Evolutionary conservation across 2,797 vertebrate genomes (phyloP).

Genomic region (Microchirus variegatus): DNA sequence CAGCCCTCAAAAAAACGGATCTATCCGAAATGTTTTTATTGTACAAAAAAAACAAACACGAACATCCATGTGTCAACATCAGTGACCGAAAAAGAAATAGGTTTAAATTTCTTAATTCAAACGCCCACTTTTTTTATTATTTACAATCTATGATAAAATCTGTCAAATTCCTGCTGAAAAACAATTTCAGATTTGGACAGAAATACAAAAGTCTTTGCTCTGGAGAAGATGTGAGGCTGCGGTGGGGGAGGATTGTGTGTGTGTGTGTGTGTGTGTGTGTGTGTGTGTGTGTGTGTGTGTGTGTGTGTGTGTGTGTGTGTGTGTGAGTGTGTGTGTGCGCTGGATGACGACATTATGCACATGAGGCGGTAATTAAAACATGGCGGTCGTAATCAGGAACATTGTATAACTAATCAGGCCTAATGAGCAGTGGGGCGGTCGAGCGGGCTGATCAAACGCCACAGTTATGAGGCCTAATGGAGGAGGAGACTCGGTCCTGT

Average conservation of each 20-base stretch:
- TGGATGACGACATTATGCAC: slow-evolving; percentile 49
- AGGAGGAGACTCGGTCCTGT: slow-evolving; percentile 16
- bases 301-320: neutral
- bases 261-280: neutral
- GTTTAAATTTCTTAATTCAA: too few species aligned
- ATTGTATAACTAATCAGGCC: slow-evolving; percentile 79
- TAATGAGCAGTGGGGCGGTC: slow-evolving; percentile 71
- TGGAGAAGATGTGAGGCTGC: neutral
- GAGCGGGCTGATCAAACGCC: slow-evolving; percentile 72
- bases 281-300: slow-evolving; percentile 2
- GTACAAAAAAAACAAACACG: too few species aligned
- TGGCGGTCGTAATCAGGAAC: slow-evolving; percentile 76
- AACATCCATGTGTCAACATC: too few species aligned
- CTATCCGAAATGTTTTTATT: too few species aligned
- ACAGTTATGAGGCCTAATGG: slow-evolving; percentile 66
- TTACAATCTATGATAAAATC: neutral
- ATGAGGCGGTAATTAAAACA: slow-evolving; percentile 80
- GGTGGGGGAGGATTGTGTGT: neutral
- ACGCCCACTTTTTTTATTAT: too few species aligned
- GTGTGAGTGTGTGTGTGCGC: slow-evolving; percentile 2
- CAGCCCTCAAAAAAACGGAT: too few species aligned
- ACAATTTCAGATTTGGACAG: neutral
- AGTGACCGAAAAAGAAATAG: too few species aligned
- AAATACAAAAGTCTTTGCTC: neutral
- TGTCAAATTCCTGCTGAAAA: neutral